A percentile compares a stretch with the other conserved stretches of the same genome.
Conservation (phyloP, 1,140 invertebrate genomes). For the Sarcophaga peregrina region DNA sequence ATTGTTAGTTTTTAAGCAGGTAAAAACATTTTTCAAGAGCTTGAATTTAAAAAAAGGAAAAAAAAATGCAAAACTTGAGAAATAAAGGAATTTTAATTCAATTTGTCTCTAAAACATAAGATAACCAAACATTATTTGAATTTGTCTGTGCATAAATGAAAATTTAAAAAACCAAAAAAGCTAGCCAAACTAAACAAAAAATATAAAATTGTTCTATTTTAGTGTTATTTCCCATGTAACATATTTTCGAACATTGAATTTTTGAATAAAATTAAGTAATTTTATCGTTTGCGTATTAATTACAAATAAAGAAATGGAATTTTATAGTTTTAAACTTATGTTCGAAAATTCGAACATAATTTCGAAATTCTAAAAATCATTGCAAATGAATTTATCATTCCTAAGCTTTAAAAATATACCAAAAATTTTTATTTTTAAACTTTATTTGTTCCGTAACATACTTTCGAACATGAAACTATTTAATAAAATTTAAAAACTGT, state of each 20-base stretch:
- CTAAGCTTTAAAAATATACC: neutral
- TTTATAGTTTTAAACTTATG: neutral
- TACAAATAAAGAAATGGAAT: too few species aligned
- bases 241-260: neutral
- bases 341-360: conserved; percentile 10
- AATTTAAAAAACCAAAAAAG: too few species aligned
- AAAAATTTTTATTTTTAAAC: neutral
- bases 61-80: neutral
- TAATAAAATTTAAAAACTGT: neutral
- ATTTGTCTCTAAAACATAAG: too few species aligned
- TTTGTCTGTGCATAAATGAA: too few species aligned
- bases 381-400: too few species aligned
- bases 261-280: neutral
- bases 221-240: neutral
- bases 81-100: too few species aligned
- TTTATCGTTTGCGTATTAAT: too few species aligned
- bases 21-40: conserved; percentile 19
- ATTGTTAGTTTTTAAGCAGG: neutral
- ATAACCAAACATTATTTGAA: too few species aligned
- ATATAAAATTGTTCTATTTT: neutral
- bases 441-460: neutral
- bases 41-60: neutral
- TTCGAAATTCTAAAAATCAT: neutral
- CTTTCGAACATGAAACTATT: neutral
- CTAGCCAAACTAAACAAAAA: too few species aligned